Percentiles rank a stretch among this genome's conserved stretches.
Evolutionary conservation across 2,797 vertebrate genomes (phyloP).

Genomic region (Artibeus jamaicensis): DNA sequence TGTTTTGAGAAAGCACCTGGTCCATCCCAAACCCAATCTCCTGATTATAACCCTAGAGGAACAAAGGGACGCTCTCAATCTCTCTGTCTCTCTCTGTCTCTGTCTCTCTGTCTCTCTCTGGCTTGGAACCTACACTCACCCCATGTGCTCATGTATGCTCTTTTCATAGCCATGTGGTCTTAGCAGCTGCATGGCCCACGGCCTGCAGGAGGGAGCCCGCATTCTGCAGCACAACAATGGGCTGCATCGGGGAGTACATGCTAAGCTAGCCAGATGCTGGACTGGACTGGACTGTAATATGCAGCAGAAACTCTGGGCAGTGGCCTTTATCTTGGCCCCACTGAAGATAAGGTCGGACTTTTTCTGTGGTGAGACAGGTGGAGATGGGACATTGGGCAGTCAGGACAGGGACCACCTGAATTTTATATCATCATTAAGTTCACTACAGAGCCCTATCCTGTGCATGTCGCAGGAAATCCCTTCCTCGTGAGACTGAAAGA

Average conservation of each 20-base stretch:
- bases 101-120: too few species aligned
- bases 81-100: not conserved
- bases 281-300: not conserved
- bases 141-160: too few species aligned
- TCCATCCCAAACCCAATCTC: not conserved
- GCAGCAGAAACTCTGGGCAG: not conserved
- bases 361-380: not conserved
- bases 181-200: too few species aligned
- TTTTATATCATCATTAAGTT: not conserved
- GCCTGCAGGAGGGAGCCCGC: too few species aligned
- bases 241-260: too few species aligned
- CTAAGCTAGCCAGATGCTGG: too few species aligned
- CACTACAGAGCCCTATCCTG: not conserved
- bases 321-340: not conserved
- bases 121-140: not conserved
- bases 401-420: not conserved
- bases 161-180: too few species aligned
- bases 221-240: too few species aligned
- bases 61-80: too few species aligned
- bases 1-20: not conserved
- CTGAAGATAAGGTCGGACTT: not conserved
- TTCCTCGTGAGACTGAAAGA: not conserved
- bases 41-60: too few species aligned
- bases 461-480: not conserved
- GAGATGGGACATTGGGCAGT: not conserved